phyloP scores from a whole-genome alignment of 2,113 vertebrate species.

The Malaclemys terrapin region DNA sequence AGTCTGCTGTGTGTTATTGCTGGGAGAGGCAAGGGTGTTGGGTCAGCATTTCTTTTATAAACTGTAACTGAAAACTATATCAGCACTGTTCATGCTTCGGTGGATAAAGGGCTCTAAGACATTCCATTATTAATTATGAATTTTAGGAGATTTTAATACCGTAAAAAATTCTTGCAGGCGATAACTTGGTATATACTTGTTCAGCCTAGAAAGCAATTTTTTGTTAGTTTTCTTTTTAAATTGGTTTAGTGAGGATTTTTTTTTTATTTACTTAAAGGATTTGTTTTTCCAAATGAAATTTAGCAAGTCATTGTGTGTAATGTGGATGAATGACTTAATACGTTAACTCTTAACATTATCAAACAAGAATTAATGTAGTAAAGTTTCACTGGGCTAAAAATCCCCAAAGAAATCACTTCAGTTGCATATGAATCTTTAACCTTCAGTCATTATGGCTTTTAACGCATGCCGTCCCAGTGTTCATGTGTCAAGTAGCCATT shows the following conservation, averaged over 20 bases:
- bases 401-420: background rate
- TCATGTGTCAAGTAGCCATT: background rate
- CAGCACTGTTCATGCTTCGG: background rate
- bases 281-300: background rate
- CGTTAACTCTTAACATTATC: background rate
- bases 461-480: background rate
- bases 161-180: background rate
- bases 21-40: background rate
- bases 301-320: background rate
- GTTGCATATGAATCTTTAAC: background rate
- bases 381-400: background rate
- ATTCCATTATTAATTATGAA: background rate
- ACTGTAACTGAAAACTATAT: background rate
- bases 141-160: constrained; percentile 18
- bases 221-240: background rate
- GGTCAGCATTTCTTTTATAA: background rate
- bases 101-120: background rate
- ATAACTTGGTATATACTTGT: background rate
- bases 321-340: background rate
- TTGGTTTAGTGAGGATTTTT: rapidly evolving
- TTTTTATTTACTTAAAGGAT: background rate
- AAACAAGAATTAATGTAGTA: background rate
- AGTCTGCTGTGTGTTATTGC: background rate
- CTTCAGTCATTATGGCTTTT: background rate
- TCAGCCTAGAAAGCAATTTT: background rate